These are phyloP conservation scores for Phrynocephalus vlangalii DNA, from an alignment of 2,797 vertebrate genomes.

Conservation along the genomic window DNA sequence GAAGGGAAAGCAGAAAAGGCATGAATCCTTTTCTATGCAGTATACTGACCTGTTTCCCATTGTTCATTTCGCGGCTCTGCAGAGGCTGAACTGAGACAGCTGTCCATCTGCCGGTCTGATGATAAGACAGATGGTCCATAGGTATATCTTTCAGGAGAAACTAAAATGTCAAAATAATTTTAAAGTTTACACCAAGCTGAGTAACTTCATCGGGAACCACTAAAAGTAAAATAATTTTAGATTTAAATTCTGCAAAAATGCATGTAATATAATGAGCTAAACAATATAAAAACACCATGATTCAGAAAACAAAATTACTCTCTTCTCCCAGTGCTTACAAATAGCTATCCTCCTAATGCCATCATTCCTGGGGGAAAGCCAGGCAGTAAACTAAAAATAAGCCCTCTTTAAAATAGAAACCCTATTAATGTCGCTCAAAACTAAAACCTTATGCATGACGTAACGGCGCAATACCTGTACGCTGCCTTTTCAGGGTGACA, in stretches of 20 bases:
- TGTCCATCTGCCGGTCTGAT: slow-evolving; percentile 63
- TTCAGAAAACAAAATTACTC: not conserved
- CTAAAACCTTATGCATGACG: not conserved
- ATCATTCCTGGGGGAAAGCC: not conserved
- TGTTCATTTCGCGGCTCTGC: slow-evolving; percentile 76
- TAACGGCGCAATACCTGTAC: slow-evolving; percentile 79
- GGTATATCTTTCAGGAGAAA: slow-evolving; percentile 85
- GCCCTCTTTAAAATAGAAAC: not conserved
- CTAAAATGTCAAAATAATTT: slow-evolving; percentile 66
- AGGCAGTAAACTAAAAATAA: not conserved
- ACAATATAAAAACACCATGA: not conserved
- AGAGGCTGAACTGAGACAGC: slow-evolving; percentile 67
- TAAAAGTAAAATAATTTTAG: not conserved
- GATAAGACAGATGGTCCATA: slow-evolving; percentile 65
- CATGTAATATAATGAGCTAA: not conserved
- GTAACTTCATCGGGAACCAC: not conserved
- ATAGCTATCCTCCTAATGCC: not conserved
- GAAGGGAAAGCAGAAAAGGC: too few species aligned
- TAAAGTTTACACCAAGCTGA: not conserved
- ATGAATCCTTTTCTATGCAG: not conserved
- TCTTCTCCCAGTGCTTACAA: not conserved
- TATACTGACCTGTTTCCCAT: slow-evolving; percentile 77
- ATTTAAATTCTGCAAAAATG: not conserved
- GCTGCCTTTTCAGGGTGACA: slow-evolving; percentile 85
- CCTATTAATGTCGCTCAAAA: not conserved